Base-by-base conservation (phyloP, 2,113 vertebrate species). In the Podiceps cristatus region DNA sequence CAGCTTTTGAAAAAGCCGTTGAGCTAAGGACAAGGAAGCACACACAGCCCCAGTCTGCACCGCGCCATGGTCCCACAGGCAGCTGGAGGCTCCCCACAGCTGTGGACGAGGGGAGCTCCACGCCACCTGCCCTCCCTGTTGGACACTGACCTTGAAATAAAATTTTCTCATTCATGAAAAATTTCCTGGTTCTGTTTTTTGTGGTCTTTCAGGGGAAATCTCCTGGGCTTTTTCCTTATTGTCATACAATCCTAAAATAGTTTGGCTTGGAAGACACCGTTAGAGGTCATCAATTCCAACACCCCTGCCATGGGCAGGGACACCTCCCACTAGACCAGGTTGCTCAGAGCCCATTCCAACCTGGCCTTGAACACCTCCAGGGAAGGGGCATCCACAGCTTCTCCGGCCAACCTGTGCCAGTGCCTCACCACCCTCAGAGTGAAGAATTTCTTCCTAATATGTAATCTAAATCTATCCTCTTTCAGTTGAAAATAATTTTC, bases 111-210 rank as follows among this genome's bases (percentile, higher is more conserved):
- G 14, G 50, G 15, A 67, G 19, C 35, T n/a, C 35, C 5, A 11
- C 2, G 2, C 14, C 17, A 60, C 13, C 13, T 2, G 1, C 13
- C 27, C 10, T 42, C 18, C 10, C 55, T 31, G 12, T 25, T 29
- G 55, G 12, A 75, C 58, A 64, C 18, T 20, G 10, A 44, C 5
- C 9, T 53, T 47, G 35, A 72, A 47, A 81, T n/a, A 11, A 42
- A 52, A 29, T 12, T 16, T 73, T 73, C 35, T 77, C 18, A 49
- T 44, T 55, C 17, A 37, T 23, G 14, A 69, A 5, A 11, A 2
- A 23, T 42, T 82, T 44, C 2, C 10, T 53, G 18, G 4, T 14
- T 68, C 16, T 33, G 37, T 3, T 63, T 27, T 37, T 5, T 37
- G 22, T 20, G 23, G 10, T n/a, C 25, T 44, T 53, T 58, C 8